Evolutionary conservation across 2,113 vertebrate genomes (phyloP).

Genomic region (Dromiciops gliroides): DNA sequence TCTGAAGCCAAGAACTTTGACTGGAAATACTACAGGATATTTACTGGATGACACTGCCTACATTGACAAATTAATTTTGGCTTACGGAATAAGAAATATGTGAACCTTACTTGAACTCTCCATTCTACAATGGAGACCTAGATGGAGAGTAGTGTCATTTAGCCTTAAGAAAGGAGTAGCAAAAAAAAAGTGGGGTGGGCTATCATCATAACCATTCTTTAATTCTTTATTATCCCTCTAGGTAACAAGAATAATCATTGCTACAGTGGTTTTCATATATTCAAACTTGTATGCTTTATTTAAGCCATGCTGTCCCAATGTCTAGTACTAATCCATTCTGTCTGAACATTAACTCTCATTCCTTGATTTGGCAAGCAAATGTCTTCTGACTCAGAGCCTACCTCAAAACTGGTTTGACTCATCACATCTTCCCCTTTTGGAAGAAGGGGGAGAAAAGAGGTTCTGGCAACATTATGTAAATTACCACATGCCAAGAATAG

Average conservation of each 20-base stretch:
- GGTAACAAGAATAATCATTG: background rate
- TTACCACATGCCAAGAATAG: background rate
- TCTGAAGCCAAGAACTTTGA: background rate
- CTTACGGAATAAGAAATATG: background rate
- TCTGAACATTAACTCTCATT: background rate
- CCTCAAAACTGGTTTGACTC: background rate
- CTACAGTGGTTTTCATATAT: background rate
- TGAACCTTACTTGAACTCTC: background rate
- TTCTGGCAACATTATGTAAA: conserved; percentile 31
- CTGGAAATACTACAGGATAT: background rate
- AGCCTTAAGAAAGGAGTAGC: background rate
- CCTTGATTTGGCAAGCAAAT: background rate
- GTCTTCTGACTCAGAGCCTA: conserved; percentile 10
- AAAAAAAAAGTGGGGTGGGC: background rate
- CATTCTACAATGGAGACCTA: background rate
- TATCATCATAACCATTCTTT: background rate
- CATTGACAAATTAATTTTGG: background rate
- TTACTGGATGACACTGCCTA: background rate
- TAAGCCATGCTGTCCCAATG: accelerated
- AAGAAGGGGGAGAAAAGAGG: background rate
- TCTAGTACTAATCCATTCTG: accelerated
- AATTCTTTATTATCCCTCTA: background rate
- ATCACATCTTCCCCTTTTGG: background rate
- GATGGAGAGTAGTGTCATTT: background rate
- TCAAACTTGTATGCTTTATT: background rate